Evolutionary conservation across 2,888 invertebrate genomes (phyloP), one percentile per base, ranked within the genome.

Genomic region (Cheilosia impressa): DNA sequence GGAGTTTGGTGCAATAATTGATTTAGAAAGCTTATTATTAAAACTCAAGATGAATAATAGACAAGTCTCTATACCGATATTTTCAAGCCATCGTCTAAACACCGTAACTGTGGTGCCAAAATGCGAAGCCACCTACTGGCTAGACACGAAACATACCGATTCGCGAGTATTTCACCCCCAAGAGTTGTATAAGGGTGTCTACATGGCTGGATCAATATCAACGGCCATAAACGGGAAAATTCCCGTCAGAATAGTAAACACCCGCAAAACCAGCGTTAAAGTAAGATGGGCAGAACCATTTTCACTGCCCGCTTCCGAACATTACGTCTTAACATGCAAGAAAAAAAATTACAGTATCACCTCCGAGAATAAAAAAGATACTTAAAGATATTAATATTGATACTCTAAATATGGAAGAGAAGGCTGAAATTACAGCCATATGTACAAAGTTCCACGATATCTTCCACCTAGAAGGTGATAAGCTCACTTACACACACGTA

Each of bases 241-340:
- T 31, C 57, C 57, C 31, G 34, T 38, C 10, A n/a, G 27, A n/a
- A 57, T 57, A 17, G n/a, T 57, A 57, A 57, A 57, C 57, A 57
- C 34, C 57, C 17, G 57, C 57, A 38, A 34, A 57, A 57, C 34
- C 10, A 34, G 9, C 10, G 34, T 10, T 10, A 34, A 34, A 10
- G 0, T 34, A 10, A 34, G 34, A 34, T 34, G 34, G 31, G 31
- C 31, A 9, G 31, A 31, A 31, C 31, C n/a, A 43, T 43, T 43
- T 6, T 15, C 15, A 6, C 15, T 43, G 7, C 43, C 50, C 50
- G 19, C 10, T 22, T 13, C 6, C 19, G 31, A 31, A 31, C 31
- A 31, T 31, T 31, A 31, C 31, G 31, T 31, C 9, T 31, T 31
- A 31, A 57, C 24, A 57, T 31, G 31, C 31, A 9, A 31, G n/a